Base-by-base conservation (phyloP, 2,113 vertebrate genomes). In the Diglossa brunneiventris region DNA sequence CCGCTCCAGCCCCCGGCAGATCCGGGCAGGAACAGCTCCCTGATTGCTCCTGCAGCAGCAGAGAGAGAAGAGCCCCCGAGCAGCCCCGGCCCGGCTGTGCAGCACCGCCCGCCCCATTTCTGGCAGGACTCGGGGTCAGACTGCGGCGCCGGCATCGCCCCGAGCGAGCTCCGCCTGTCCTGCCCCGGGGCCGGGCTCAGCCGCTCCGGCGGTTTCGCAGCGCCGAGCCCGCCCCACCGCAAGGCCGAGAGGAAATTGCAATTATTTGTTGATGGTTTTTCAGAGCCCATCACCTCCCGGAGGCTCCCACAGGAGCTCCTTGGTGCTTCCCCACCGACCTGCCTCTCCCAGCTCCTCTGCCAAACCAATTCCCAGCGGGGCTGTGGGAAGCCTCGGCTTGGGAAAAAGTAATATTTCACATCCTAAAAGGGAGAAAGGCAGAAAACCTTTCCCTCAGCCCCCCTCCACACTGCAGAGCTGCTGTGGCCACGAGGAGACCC, bases 221-320 rank as follows among this genome's bases (percentile, higher is more conserved):
- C 85, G 67, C 33, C 23, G 20, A 33, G 47, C 37, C 49, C 17
- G 35, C 93, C 88, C 87, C 3, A 18, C 95, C 92, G 3, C 93
- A 70, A 59, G 86, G 80, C 73, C 0, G 9, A 39, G 73, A 89
- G 96, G 94, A 95, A 96, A 92, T 30, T 17, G 74, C 91, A 58
- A 63, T 88, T 52, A 58, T 92, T 84, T 79, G 93, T 4, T 37
- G 93, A 28, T 82, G 95, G 88, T 84, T 96, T 95, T 53, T 78
- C 50, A 27, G 68, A 96, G 83, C 72, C 61, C 77, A 1, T 1
- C 62, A 0, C 79, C 37, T 31, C 10, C 83, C 83, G 3, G 13
- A 53, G 22, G 70, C 82, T 42, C 49, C 82, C 69, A 22, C 33
- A 27, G 89, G 6, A 75, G 87, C 74, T 52, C 20, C 0, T 5